phyloP scores from a whole-genome alignment of 2,113 vertebrate genomes.

The Okapia johnstoni region DNA sequence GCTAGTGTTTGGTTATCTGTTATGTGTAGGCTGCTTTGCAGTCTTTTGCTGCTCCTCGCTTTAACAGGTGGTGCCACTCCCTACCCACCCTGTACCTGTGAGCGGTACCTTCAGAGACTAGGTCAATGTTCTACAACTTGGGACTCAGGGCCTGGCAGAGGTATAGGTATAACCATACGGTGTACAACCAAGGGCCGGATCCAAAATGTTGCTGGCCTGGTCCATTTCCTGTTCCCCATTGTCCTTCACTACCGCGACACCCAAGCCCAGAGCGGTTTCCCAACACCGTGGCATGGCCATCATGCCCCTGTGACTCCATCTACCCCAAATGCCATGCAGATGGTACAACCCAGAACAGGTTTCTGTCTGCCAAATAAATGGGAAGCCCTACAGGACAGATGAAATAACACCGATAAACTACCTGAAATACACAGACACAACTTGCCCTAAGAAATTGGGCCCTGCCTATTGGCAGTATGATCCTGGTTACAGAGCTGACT shows the following conservation, averaged over 20 bases:
- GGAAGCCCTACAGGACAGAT: not conserved
- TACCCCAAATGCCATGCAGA: not conserved
- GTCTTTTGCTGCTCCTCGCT: not conserved
- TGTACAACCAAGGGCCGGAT: not conserved
- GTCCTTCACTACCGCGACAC: not conserved
- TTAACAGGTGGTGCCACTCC: not conserved
- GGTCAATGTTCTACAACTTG: not conserved
- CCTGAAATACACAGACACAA: rapidly evolving
- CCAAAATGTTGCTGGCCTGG: not conserved
- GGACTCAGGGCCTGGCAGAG: not conserved
- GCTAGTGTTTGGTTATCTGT: not conserved
- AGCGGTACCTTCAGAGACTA: not conserved
- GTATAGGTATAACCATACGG: not conserved
- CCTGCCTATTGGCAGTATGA: not conserved
- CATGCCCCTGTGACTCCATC: not conserved
- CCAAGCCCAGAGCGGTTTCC: not conserved
- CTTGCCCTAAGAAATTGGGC: not conserved
- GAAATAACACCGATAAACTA: not conserved
- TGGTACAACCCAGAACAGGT: not conserved
- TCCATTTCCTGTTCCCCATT: rapidly evolving
- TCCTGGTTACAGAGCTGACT: not conserved
- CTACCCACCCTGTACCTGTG: not conserved
- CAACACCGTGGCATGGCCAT: rapidly evolving
- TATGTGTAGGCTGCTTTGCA: not conserved
- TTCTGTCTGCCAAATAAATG: not conserved